These are phyloP conservation scores for Chrysina gloriosa DNA, from an alignment of 2,888 invertebrate species.

Conservation along the genomic window DNA sequence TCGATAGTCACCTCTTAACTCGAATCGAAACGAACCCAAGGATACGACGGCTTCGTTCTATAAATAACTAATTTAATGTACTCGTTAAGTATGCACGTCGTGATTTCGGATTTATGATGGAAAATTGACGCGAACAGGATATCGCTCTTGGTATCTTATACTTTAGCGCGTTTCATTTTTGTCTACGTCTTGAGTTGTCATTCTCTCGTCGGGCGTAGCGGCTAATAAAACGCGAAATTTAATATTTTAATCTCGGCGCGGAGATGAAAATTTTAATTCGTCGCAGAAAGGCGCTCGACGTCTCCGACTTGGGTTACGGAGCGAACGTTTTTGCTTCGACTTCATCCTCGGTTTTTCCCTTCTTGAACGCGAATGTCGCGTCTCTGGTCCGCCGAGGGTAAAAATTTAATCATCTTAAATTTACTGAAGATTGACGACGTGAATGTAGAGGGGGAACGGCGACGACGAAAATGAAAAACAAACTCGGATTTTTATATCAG, in stretches of 20 bases:
- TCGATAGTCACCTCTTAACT: not conserved
- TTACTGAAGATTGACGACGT: slow-evolving; percentile 9
- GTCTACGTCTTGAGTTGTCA: not conserved
- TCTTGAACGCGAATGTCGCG: slow-evolving; percentile 8
- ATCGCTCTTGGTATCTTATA: not conserved
- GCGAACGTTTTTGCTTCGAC: not conserved
- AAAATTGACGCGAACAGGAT: slow-evolving; percentile 27
- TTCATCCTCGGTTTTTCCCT: not conserved
- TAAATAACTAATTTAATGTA: slow-evolving; percentile 28
- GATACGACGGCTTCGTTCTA: not conserved
- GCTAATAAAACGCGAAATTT: slow-evolving; percentile 36
- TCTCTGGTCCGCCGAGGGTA: slow-evolving; percentile 11
- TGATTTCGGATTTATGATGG: slow-evolving; percentile 30
- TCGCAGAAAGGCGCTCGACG: slow-evolving; percentile 1
- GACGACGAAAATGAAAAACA: slow-evolving; percentile 1
- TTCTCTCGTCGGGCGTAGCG: not conserved
- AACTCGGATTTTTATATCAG: not conserved
- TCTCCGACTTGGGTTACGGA: slow-evolving; percentile 2
- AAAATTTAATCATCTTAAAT: slow-evolving; percentile 38
- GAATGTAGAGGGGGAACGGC: not conserved
- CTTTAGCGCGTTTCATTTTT: not conserved
- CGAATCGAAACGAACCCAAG: not conserved
- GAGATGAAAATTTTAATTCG: slow-evolving; percentile 35
- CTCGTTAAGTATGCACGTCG: slow-evolving; percentile 30
- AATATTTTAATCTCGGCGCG: slow-evolving; percentile 31